phyloP scores from a whole-genome alignment of 2,113 vertebrate species.

The Eleginops maclovinus region DNA sequence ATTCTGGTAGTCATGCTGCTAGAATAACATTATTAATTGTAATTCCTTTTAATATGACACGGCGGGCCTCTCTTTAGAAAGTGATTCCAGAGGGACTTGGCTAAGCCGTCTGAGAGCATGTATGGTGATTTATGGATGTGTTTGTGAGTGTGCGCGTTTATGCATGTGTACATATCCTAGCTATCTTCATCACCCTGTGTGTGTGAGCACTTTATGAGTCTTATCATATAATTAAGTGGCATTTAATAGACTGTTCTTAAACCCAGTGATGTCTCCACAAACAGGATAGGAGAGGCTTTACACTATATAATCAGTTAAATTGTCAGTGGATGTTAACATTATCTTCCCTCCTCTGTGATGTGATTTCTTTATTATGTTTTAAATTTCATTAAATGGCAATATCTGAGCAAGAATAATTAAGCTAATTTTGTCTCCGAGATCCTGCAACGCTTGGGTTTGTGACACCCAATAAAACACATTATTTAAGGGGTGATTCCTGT shows the following conservation, averaged over 20 bases:
- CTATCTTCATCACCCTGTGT: slow-evolving; percentile 26
- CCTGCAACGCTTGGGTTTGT: slow-evolving; percentile 52
- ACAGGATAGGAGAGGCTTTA: slow-evolving; percentile 64
- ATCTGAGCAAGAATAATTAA: slow-evolving; percentile 74
- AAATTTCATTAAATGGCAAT: slow-evolving; percentile 81
- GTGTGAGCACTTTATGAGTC: slow-evolving; percentile 45
- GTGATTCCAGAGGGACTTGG: slow-evolving; percentile 57
- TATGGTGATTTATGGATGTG: slow-evolving; percentile 52
- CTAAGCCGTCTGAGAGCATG: slow-evolving; percentile 47
- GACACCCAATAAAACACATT: slow-evolving; percentile 77
- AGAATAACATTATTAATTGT: slow-evolving; percentile 69
- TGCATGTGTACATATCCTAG: slow-evolving; percentile 14
- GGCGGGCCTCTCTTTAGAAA: slow-evolving; percentile 54
- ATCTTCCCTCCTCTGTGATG: slow-evolving; percentile 67
- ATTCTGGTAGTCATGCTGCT: slow-evolving; percentile 27
- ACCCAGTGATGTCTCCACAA: slow-evolving; percentile 60
- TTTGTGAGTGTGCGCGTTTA: slow-evolving; percentile 6
- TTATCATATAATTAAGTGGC: slow-evolving; percentile 81
- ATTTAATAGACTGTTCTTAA: slow-evolving; percentile 76
- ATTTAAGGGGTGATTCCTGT: slow-evolving; percentile 72
- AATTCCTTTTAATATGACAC: slow-evolving; percentile 69
- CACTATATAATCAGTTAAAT: slow-evolving; percentile 74
- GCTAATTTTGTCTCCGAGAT: slow-evolving; percentile 76
- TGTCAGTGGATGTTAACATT: slow-evolving; percentile 75
- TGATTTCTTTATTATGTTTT: slow-evolving; percentile 80